Conservation (phyloP, 2,113 vertebrate genomes). For the Ancistrus triradiatus region DNA sequence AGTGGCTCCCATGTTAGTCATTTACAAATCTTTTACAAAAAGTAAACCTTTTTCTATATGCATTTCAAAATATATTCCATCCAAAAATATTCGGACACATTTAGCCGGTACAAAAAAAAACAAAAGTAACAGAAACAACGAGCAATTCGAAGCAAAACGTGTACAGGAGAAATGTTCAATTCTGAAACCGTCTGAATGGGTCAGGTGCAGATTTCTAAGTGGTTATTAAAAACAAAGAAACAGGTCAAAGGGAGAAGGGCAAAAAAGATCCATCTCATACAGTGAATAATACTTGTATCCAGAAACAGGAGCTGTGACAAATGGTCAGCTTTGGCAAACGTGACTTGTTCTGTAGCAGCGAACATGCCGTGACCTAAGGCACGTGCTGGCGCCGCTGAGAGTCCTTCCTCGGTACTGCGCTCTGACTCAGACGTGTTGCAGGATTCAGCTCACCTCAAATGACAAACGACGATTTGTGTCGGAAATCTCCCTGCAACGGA, state of each 20-base stretch:
- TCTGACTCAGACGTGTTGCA: slow-evolving; percentile 40
- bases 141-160: slow-evolving; percentile 55
- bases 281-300: slow-evolving; percentile 15
- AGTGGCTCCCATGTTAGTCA: slow-evolving; percentile 67
- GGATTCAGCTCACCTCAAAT: slow-evolving; percentile 69
- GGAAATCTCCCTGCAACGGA: slow-evolving; percentile 86
- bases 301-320: slow-evolving; percentile 10
- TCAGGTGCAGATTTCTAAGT: no score
- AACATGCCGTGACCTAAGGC: slow-evolving; percentile 46
- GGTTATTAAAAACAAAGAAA: slow-evolving; percentile 33
- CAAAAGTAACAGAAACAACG: slow-evolving; percentile 66
- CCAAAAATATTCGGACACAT: slow-evolving; percentile 77
- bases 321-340: slow-evolving; percentile 70
- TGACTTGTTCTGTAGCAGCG: slow-evolving; percentile 46
- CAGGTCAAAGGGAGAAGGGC: background rate
- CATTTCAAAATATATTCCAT: slow-evolving; percentile 81
- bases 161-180: slow-evolving; percentile 51
- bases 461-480: slow-evolving; percentile 98
- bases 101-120: slow-evolving; percentile 73
- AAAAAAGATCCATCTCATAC: slow-evolving; percentile 10
- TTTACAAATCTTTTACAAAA: slow-evolving; percentile 78
- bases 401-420: slow-evolving; percentile 53
- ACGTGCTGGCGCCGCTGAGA: slow-evolving; percentile 42
- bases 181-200: slow-evolving; percentile 25
- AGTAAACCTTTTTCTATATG: slow-evolving; percentile 76